Percentiles rank a stretch among this genome's conserved stretches.
These are phyloP conservation scores for Polylopha cassiicola DNA, from an alignment of 2,888 invertebrate species.

Conservation along the genomic window DNA sequence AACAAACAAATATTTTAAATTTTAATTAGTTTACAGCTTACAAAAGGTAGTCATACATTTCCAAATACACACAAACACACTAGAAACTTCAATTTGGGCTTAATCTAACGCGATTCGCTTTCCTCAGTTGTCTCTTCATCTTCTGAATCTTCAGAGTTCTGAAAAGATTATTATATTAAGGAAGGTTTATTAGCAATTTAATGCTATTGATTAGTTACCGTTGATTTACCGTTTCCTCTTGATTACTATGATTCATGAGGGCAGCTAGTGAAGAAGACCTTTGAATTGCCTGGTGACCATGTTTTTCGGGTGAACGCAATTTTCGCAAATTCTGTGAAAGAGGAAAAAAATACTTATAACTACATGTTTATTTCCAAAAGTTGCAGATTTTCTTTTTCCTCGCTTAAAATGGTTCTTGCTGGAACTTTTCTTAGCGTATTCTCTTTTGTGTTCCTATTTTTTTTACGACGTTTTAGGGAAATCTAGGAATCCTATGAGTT, in stretches of 20 bases:
- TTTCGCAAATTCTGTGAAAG: conserved; percentile 42
- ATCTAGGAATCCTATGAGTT: no score
- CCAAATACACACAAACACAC: no score
- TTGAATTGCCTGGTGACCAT: conserved; percentile 36
- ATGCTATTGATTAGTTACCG: conserved; percentile 38
- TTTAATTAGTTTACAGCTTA: no score
- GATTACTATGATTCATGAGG: conserved; percentile 57
- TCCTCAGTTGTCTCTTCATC: conserved; percentile 58
- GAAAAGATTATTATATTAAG: conserved; percentile 31
- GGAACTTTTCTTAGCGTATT: no score
- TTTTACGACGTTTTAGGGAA: no score
- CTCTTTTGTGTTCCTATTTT: no score
- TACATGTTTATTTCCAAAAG: no score
- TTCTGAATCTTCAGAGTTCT: conserved; percentile 60
- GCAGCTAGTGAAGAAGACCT: conserved; percentile 57
- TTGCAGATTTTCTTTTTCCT: no score
- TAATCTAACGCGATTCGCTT: conserved; percentile 54
- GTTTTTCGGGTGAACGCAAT: conserved; percentile 52
- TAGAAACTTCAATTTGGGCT: no score
- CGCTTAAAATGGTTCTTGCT: no score
- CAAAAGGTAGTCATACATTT: no score
- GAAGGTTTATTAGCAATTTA: conserved; percentile 1
- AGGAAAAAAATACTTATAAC: conserved; percentile 7
- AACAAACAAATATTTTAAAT: no score
- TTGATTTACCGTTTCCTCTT: conserved; percentile 52